phyloP scores from a whole-genome alignment of 64 coral and sea anemone genomes.

The Pocillopora damicornis region DNA sequence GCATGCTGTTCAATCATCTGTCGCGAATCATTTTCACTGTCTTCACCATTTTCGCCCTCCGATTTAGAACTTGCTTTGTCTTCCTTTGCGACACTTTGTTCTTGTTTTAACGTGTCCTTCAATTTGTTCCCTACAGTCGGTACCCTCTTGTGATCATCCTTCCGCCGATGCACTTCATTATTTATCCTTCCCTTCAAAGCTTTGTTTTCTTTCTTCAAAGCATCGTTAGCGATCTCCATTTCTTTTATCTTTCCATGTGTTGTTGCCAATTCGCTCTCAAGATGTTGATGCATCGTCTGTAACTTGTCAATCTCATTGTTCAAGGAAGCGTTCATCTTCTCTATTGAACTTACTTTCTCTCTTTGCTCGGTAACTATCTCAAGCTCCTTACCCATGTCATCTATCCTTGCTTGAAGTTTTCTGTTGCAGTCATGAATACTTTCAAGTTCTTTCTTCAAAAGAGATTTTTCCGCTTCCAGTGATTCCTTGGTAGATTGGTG shows the following conservation, averaged over 20 bases:
- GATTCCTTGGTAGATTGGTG: constrained; percentile 22
- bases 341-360: constrained; percentile 2
- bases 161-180: constrained; percentile 16
- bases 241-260: constrained; percentile 39
- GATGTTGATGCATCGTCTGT: constrained; percentile 47
- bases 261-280: constrained; percentile 29
- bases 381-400: constrained; percentile 12
- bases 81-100: not conserved
- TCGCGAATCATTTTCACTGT: not conserved
- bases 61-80: not conserved
- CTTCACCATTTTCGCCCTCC: not conserved
- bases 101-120: not conserved
- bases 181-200: constrained; percentile 30
- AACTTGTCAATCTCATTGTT: constrained; percentile 72
- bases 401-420: constrained; percentile 12
- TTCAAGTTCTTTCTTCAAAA: constrained; percentile 18
- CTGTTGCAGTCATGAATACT: constrained; percentile 15
- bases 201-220: constrained; percentile 60
- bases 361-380: constrained; percentile 12
- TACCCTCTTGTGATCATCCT: constrained; percentile 1
- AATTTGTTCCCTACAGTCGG: not conserved
- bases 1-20: constrained; percentile 24
- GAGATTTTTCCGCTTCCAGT: constrained; percentile 17
- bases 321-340: constrained; percentile 31
- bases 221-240: constrained; percentile 45